Evolutionary conservation across 1,140 invertebrate species (phyloP), one percentile per base, ranked within the genome.

Genomic region (Procambarus virginalis): DNA sequence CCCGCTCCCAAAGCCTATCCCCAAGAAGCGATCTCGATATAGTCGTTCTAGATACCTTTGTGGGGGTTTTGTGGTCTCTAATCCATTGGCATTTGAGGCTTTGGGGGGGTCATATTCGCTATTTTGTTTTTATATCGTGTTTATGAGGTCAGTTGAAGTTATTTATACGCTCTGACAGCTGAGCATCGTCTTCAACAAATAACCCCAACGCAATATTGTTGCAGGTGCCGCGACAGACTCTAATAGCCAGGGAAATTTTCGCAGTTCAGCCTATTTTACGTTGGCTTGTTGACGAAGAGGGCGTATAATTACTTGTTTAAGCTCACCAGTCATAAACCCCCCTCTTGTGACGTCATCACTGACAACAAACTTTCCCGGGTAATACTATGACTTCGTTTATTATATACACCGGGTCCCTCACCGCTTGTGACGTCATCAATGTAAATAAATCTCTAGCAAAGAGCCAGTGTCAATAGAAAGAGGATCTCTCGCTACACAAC

Each of bases 331-430:
- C 10, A 22, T 64, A 5, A 34, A 70, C n/a, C 68, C n/a, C 0
- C n/a, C 10, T 34, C 3, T n/a, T 34, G 22, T 17, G 20, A 70
- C n/a, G 20, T 22, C 20, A 70, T 10, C 68, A n/a, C 68, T 22
- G 68, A 22, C 22, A 70, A 70, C 68, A 70, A 70, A 70, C 68
- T 70, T 70, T 34, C n/a, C 68, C 68, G n/a, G n/a, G 68, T 64
- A 64, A 64, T 17, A 64, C 9, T 64, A 64, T 55, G 51, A 55
- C 60, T 10, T 64, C 3, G 17, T 14, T 12, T 14, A 64, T 17
- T 58, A 64, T 55, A 55, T 55, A 64, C 9, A 17, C 60, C 9
- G 3, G 12, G 14, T 64, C 17, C 60, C 17, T 9, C 3, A 17
- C 9, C 9, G 3, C 60, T 3, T 14, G 17, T 64, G 60, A 64